Base-by-base conservation (phyloP, 2,888 invertebrate species). In the Neoscelio sp. region DNA sequence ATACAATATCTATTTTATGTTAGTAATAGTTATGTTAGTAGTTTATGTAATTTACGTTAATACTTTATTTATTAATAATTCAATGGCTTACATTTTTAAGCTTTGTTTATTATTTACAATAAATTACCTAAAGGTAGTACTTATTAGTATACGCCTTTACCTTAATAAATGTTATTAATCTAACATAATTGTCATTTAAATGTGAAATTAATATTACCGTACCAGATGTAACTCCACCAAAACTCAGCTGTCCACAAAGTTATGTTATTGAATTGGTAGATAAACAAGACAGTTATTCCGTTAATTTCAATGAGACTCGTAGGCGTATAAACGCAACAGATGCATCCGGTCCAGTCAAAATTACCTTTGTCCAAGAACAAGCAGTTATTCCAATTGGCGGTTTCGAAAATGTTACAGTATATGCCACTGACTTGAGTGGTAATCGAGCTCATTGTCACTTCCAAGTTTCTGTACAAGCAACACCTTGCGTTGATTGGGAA, bases 141-240 rank as follows among this genome's bases (percentile, higher is more conserved):
- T n/a, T n/a, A n/a, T n/a, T n/a, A n/a, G n/a, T n/a, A n/a, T n/a
- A n/a, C n/a, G n/a, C n/a, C n/a, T n/a, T n/a, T n/a, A n/a, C n/a
- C n/a, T n/a, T n/a, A n/a, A n/a, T n/a, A n/a, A n/a, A n/a, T n/a
- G n/a, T n/a, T n/a, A n/a, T n/a, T n/a, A n/a, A n/a, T n/a, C n/a
- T n/a, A n/a, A n/a, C n/a, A n/a, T n/a, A n/a, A n/a, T n/a, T n/a
- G n/a, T n/a, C n/a, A n/a, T n/a, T n/a, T n/a, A n/a, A n/a, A n/a
- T 99, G 99, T 88, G 96, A 97, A 92, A 97, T 99, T 23, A 97
- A 98, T 85, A 97, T 99, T 23, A 97, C 98, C 0, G 97, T 98
- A 6, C 97, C 97, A 23, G 98, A 98, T 90, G 95, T 97, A 60
- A 97, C 97, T 0, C 97, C 98, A 58, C 98, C 98, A 4, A 94